Base-by-base conservation (phyloP, 2,797 vertebrate genomes). In the Artibeus lituratus region DNA sequence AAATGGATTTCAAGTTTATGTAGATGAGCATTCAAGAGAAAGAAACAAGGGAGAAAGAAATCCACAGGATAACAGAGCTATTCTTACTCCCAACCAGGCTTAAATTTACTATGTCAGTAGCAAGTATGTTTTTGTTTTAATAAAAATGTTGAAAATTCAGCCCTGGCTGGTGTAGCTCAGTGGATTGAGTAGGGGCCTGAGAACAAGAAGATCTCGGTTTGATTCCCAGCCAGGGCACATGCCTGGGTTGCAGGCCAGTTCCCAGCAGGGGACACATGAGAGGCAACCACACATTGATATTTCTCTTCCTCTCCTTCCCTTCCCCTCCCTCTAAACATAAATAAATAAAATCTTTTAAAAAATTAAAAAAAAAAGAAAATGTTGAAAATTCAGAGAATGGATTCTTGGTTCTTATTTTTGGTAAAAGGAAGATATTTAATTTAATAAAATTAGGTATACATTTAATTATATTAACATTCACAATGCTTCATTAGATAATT, bases 1-100 rank as follows among this genome's bases (percentile, higher is more conserved):
- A 94, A 95, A 69, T 96, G 91, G 95, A 98, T 98, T 98, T 98
- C 98, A 80, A 95, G 88, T 97, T 97, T 97, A 82, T 59, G 2
- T 80, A 73, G 59, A 26, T 74, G 6, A 91, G 21, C 15, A 4
- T 35, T 53, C 21, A 39, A 78, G 10, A 93, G 37, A 76, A 94
- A 93, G 37, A 76, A 94, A 95, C 76, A 95, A 55, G 12, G 21
- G 44, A 51, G 1, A 65, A 83, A 96, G 95, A 98, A 98, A 98
- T 97, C 96, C 70, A 81, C 92, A 10, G 62, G 86, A 73, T 97
- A 96, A 87, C 88, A 97, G 87, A 97, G 95, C 94, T 74, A 67
- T 86, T 94, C 91, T 11, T 0, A 87, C 39, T 94, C 82, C 78
- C 18, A 0, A 92, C 80, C 4, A 0, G 86, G 90, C 97, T 98